Evolutionary conservation across 2,797 vertebrate species (phyloP).

Genomic region (Glossophaga mutica): DNA sequence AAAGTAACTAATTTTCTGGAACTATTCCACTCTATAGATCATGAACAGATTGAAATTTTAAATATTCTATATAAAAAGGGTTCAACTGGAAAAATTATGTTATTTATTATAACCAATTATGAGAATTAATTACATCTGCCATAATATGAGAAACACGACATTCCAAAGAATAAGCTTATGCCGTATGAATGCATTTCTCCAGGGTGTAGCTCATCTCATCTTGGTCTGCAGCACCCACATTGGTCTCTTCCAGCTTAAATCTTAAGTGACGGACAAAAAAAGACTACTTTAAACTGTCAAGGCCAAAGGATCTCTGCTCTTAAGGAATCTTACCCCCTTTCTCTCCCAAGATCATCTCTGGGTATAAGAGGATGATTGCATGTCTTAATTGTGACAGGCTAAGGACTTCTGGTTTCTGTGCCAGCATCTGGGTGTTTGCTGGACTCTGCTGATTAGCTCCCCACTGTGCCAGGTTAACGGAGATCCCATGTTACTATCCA

Average conservation of each 20-base stretch:
- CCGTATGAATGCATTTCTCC: not conserved
- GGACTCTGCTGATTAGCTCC: not conserved
- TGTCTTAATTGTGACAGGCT: not conserved
- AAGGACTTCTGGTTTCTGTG: not conserved
- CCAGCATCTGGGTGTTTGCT: not conserved
- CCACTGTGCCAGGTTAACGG: not conserved
- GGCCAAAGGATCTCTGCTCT: not conserved
- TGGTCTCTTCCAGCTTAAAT: not conserved
- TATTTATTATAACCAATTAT: not conserved
- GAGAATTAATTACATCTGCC: not conserved
- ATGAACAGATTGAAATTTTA: conserved; percentile 34
- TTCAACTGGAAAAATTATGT: not conserved
- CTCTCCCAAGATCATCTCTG: not conserved
- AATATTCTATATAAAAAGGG: conserved; percentile 1
- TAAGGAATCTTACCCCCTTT: not conserved
- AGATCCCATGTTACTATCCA: not conserved
- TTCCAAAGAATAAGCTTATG: not conserved
- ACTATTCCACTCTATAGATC: not conserved
- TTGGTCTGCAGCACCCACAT: not conserved
- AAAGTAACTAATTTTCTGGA: conserved; percentile 60
- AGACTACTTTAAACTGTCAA: not conserved
- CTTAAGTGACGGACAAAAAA: not conserved
- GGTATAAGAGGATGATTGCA: not conserved
- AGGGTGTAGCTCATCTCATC: not conserved
- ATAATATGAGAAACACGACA: not conserved